phyloP scores from a whole-genome alignment of 2,888 invertebrate genomes.

The Autographa pulchrina region DNA sequence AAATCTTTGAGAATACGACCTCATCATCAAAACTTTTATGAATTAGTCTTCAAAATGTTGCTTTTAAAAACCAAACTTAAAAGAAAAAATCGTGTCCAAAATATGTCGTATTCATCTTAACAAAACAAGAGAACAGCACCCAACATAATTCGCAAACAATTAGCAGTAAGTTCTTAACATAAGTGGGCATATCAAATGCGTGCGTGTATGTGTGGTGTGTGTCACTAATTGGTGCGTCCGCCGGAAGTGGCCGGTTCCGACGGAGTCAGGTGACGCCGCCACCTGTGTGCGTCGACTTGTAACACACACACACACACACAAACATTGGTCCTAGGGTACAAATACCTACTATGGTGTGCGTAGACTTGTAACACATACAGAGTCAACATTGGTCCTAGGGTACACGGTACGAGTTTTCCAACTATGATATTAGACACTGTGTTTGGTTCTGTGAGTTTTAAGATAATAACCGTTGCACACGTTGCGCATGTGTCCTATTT shows the following conservation, averaged over 20 bases:
- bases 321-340: conserved; percentile 1
- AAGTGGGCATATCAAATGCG: conserved; percentile 57
- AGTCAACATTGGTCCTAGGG: conserved; percentile 17
- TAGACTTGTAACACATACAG: conserved; percentile 50
- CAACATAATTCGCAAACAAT: conserved; percentile 40
- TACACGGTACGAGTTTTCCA: conserved; percentile 30
- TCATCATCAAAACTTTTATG: neutral
- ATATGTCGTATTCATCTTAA: neutral
- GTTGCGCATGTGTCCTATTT: neutral
- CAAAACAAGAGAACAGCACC: conserved; percentile 10
- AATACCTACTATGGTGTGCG: conserved; percentile 68
- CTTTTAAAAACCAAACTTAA: too few relatives aligned
- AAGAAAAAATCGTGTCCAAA: too few relatives aligned
- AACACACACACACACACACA: conserved; percentile 41
- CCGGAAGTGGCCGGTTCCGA: conserved; percentile 88
- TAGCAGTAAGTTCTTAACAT: conserved; percentile 57
- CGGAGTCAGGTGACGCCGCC: conserved; percentile 85
- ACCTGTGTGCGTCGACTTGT: conserved; percentile 76
- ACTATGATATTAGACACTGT: conserved; percentile 15
- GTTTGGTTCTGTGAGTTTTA: conserved; percentile 1
- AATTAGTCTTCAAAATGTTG: too few relatives aligned
- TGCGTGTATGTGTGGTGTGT: conserved; percentile 74
- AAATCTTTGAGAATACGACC: neutral
- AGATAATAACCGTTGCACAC: neutral
- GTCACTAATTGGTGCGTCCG: conserved; percentile 88